Evolutionary conservation across 2,797 vertebrate species (phyloP), one percentile per base, ranked within the genome.

Genomic region (Oreochromis grahami): DNA sequence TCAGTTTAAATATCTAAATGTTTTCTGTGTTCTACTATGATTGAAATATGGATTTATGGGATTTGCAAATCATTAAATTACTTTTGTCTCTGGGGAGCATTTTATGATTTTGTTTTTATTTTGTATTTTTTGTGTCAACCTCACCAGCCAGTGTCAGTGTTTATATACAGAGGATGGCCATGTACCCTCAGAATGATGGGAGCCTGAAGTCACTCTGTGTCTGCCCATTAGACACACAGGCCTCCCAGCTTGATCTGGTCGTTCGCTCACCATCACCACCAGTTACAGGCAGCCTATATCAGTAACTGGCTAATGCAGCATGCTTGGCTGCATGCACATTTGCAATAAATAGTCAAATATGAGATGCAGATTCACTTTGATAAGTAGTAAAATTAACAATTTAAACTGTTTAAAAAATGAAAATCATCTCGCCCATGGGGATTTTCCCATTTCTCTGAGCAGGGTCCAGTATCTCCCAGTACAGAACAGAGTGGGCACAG

Each of bases 141-240:
- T 68, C n/a, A 41, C 13, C 12, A 0, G 15, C 56, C 9, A 41
- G 13, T 68, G 13, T 68, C 7, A 43, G 36, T 68, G 34, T 41
- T 41, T 38, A 1, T 2, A 1, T 3, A 24, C 38, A 15, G n/a
- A 15, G n/a, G 36, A 38, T 5, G 5, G 7, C 63, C 38, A 21
- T 1, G 63, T 24, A 21, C 13, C 63, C 55, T 32, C 8, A 32
- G 56, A 19, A 7, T 34, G 43, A 19, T 68, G 58, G 65, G 26
- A 32, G 5, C 26, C 26, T 58, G 13, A 17, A 58, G 14, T 65
- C 56, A 76, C 34, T 55, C 41, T 56, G 8, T 14, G 36, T 11
- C 21, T 82, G 26, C 45, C 48, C 51, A 10, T 87, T 85, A 58
- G 80, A 36, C 19, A 29, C 32, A 21, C 65, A 45, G 9, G 82